Evolutionary conservation across 2,797 vertebrate species (phyloP), one percentile per base, ranked within the genome.

Genomic region (Gallirallus australis): DNA sequence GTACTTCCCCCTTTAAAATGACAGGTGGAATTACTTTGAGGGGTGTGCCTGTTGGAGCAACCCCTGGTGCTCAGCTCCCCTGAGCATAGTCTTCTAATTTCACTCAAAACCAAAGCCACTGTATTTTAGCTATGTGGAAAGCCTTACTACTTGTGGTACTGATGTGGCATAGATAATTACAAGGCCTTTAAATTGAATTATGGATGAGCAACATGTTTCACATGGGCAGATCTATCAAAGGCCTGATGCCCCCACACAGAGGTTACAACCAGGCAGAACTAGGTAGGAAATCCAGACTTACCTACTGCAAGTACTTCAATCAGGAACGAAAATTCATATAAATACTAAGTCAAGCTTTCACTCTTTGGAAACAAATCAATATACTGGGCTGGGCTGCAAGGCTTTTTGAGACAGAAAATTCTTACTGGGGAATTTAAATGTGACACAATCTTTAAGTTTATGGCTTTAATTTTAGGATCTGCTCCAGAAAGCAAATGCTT

Each of bases 401-500:
- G 48, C 21, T 54, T 90, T 93, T 82, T 5, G 1, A 76, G 17
- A 72, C 4, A 75, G 60, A 66, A 78, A 79, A 70, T 61, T 76
- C 33, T 45, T 81, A 33, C 54, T 79, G 48, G 35, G 66, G 10
- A 81, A 54, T 50, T 69, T 56, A 75, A 77, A 66, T 82, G 27
- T 57, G 86, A 30, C 17, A 39, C 37, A 47, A 16, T 73, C 6
- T 71, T 73, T 39, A 93, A 76, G n/a, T 24, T 86, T 66, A 73
- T 76, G 85, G 16, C 60, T 94, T 86, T 90, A 28, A 83, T 91
- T 79, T 59, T 95, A 99, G 99, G 97, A 98, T 93, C 97, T 98
- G 61, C 96, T 99, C 76, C 96, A 98, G 76, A 98, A 98, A 94
- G 98, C 98, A 28, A 99, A 98, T 68, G 59, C 94, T 75, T 96